These are phyloP conservation scores for Lamproptera curius DNA, from an alignment of 2,888 invertebrate genomes.

Conservation along the genomic window DNA sequence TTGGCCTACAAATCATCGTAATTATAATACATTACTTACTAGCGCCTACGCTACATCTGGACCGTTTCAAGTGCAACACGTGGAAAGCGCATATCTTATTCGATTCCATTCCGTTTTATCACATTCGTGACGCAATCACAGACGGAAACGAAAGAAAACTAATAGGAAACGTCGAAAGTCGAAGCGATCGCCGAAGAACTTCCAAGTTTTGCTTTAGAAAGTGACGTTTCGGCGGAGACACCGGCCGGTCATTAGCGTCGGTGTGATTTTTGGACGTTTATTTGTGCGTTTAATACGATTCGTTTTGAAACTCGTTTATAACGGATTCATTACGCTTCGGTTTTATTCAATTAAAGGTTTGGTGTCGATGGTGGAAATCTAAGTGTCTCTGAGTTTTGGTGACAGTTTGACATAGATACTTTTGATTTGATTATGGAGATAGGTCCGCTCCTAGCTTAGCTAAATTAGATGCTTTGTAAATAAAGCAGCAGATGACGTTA, in stretches of 20 bases:
- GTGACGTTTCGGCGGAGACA: conserved; percentile 3
- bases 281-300: conserved; percentile 11
- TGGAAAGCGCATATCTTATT: conserved; percentile 1
- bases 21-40: conserved; percentile 8
- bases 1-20: conserved; percentile 11
- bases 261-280: conserved; percentile 4
- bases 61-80: neutral
- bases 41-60: neutral
- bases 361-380: neutral
- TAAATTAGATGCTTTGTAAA: too few relatives aligned
- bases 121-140: neutral
- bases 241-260: conserved; percentile 10
- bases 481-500: too few relatives aligned
- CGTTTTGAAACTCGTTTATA: conserved; percentile 26
- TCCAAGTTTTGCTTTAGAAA: conserved; percentile 9
- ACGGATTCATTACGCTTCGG: conserved; percentile 12
- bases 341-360: neutral
- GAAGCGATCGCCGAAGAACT: neutral
- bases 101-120: neutral
- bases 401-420: neutral
- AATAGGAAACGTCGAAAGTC: too few relatives aligned
- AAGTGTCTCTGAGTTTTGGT: too few relatives aligned
- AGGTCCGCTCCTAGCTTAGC: too few relatives aligned
- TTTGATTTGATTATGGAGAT: too few relatives aligned
- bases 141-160: neutral